Conservation (phyloP, 2,888 invertebrate species). For the Nemurella pictetii region DNA sequence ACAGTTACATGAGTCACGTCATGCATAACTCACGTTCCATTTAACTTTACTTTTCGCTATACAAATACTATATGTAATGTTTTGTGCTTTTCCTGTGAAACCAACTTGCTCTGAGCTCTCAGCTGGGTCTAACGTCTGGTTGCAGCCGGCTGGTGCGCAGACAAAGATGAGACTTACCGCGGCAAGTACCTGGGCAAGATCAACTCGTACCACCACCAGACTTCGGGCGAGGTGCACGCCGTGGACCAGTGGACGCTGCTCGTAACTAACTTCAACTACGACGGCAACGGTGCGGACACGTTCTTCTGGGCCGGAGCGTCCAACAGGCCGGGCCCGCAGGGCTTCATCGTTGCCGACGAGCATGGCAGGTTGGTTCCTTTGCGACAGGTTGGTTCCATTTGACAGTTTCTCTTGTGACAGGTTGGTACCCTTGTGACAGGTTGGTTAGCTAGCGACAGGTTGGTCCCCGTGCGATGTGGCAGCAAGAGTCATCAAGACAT, state of each 20-base stretch:
- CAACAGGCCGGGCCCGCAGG: constrained; percentile 84
- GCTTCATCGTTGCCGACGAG: constrained; percentile 88
- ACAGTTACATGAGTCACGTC: not conserved
- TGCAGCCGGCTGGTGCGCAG: constrained; percentile 49
- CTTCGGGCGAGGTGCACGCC: constrained; percentile 85
- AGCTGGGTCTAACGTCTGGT: not conserved
- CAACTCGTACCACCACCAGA: constrained; percentile 90
- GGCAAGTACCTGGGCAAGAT: constrained; percentile 83
- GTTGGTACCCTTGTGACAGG: no score
- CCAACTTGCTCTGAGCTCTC: no score
- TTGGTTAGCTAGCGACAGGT: no score
- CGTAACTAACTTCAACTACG: constrained; percentile 81
- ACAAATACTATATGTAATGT: no score
- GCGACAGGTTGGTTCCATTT: no score
- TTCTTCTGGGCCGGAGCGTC: constrained; percentile 94
- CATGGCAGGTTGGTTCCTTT: constrained; percentile 81
- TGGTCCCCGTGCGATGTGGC: no score
- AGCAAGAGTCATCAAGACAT: no score
- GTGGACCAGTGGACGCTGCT: constrained; percentile 83
- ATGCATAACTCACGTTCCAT: not conserved
- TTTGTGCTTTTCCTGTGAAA: no score
- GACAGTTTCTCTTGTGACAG: no score
- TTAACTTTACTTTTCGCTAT: not conserved
- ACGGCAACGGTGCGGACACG: constrained; percentile 87
- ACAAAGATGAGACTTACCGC: constrained; percentile 73